phyloP scores from a whole-genome alignment of 2,113 vertebrate genomes.

The Chinchilla lanigera region DNA sequence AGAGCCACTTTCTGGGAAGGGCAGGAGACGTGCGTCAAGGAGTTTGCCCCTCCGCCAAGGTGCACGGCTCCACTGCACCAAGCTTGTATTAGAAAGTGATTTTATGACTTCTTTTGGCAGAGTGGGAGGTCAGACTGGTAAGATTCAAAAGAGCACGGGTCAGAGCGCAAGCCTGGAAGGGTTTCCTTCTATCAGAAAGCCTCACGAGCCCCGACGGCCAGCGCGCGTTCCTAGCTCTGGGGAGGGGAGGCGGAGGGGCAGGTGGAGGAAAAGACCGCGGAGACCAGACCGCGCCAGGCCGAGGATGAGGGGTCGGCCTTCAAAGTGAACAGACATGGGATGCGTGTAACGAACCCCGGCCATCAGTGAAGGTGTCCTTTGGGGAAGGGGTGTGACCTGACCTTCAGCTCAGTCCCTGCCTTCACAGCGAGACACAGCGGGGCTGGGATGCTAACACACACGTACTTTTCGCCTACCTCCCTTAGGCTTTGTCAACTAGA shows the following conservation, averaged over 20 bases:
- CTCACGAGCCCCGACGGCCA: not conserved
- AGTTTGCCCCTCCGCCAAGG: too few relatives aligned
- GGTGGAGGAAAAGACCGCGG: not conserved
- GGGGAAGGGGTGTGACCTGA: not conserved
- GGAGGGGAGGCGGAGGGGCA: not conserved
- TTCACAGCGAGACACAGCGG: not conserved
- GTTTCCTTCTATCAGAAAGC: not conserved
- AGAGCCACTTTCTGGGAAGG: not conserved
- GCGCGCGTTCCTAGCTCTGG: not conserved
- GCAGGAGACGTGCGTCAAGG: not conserved
- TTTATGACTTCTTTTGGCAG: constrained; percentile 17
- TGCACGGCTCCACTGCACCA: not conserved
- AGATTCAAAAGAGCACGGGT: not conserved
- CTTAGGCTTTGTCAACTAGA: not conserved
- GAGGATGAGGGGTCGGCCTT: not conserved
- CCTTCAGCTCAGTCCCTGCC: not conserved
- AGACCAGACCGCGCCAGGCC: not conserved
- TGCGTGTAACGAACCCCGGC: not conserved
- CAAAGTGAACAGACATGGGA: not conserved
- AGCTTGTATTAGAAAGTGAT: not conserved
- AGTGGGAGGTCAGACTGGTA: not conserved
- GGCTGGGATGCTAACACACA: not conserved
- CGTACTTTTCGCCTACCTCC: not conserved
- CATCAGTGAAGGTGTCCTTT: not conserved
- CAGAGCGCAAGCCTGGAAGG: not conserved